Base-by-base conservation (phyloP, 35 echinoderm and acorn worm species). In the Amphiura filiformis region DNA sequence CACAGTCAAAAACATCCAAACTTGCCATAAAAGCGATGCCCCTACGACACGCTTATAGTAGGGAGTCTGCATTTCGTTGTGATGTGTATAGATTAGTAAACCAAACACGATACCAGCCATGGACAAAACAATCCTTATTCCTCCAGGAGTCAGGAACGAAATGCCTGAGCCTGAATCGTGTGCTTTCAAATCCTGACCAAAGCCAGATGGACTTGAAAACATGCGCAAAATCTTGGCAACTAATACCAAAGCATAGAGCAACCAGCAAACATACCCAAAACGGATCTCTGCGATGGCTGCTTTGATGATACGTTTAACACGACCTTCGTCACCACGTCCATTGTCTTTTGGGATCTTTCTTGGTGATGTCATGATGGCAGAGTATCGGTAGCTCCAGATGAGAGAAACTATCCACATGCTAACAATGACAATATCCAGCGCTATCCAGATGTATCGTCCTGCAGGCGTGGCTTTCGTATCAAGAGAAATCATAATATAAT, bases 1-100 rank as follows among this genome's bases (percentile, higher is more conserved):
- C 34, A 81, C 91, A 83, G 64, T 97, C 94, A 23, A 97, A 81
- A n/a, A 97, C 80, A 52, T 93, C 94, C 22, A 97, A 65, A 57
- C 87, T 88, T 34, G 91, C 91, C 0, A 75, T 77, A 33, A 86
- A 42, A 13, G 78, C 92, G 14, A 97, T 40, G 90, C 93, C 44
- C 93, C 94, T 32, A 97, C 87, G 38, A 92, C 31, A 5, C 76
- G 38, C 56, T 97, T 97, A 56, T 93, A 97, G 5, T 88, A 80
- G 17, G 84, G 61, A 31, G 93, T 88, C 4, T 82, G 92, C 20
- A 91, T 79, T 65, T 97, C 94, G 17, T 90, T 82, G 31, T 97
- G 94, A 61, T 97, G 94, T 20, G 84, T 64, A 39, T 97, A 97
- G 1, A 75, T 88, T 0, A 97, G 75, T 13, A 93, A 87, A 1